Percentiles rank a stretch among this genome's conserved stretches.
phyloP scores from a whole-genome alignment of 1,140 invertebrate species.

The Asobara japonica region DNA sequence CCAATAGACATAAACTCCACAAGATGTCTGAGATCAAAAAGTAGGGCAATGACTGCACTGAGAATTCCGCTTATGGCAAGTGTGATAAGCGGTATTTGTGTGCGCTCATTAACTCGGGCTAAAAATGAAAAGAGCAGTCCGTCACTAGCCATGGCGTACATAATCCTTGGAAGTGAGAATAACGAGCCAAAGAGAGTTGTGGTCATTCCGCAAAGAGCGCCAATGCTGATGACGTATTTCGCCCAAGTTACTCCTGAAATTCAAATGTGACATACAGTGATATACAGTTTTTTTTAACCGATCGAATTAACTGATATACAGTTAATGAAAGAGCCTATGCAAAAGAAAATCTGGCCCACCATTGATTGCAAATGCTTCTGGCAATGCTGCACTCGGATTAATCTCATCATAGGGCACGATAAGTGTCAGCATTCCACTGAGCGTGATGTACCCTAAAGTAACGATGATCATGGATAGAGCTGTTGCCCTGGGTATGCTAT shows the following conservation, averaged over 20 bases:
- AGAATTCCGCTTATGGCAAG: constrained; percentile 81
- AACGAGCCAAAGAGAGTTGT: constrained; percentile 86
- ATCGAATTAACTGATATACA: too few relatives aligned
- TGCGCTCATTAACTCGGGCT: constrained; percentile 75
- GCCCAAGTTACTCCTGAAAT: constrained; percentile 88
- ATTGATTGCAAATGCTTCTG: constrained; percentile 81
- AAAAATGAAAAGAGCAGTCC: constrained; percentile 81
- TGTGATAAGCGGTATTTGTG: constrained; percentile 85
- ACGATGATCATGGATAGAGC: constrained; percentile 82
- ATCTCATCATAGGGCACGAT: constrained; percentile 83
- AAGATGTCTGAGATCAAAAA: constrained; percentile 90
- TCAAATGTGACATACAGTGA: too few relatives aligned
- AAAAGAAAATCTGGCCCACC: too few relatives aligned
- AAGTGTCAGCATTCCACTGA: constrained; percentile 83
- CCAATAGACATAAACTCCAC: constrained; percentile 96
- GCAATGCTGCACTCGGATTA: constrained; percentile 82
- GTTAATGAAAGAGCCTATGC: too few relatives aligned
- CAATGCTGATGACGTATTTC: constrained; percentile 85
- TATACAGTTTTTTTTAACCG: too few relatives aligned
- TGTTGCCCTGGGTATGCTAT: constrained; percentile 85
- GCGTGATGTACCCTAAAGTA: constrained; percentile 81
- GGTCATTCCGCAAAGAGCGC: constrained; percentile 89
- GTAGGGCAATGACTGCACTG: constrained; percentile 81
- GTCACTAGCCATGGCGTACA: constrained; percentile 68
- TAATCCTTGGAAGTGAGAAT: constrained; percentile 83